Conservation (phyloP, 2,888 invertebrate species). For the Ectropis crepuscularia region DNA sequence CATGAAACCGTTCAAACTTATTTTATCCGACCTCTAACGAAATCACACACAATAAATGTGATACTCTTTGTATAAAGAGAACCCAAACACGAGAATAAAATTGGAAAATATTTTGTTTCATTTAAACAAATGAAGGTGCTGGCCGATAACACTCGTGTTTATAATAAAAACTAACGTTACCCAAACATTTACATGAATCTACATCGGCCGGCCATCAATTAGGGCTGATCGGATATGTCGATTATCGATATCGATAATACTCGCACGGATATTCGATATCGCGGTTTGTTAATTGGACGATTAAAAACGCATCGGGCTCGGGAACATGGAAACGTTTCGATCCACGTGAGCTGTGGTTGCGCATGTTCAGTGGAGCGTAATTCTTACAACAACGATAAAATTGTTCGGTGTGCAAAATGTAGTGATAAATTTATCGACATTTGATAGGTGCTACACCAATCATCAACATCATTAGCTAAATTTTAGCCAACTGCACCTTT, state of each 20-base stretch:
- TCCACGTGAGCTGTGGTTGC: slow-evolving; percentile 21
- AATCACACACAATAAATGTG: too few species aligned
- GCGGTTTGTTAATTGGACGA: slow-evolving; percentile 58
- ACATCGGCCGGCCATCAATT: slow-evolving; percentile 47
- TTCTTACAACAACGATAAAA: too few species aligned
- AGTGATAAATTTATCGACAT: slow-evolving; percentile 7
- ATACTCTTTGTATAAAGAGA: background rate
- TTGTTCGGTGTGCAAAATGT: background rate
- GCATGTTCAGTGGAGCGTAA: slow-evolving; percentile 9
- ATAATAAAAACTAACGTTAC: slow-evolving; percentile 43
- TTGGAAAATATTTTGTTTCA: slow-evolving; percentile 11
- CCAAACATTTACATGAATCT: slow-evolving; percentile 50
- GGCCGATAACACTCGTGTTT: slow-evolving; percentile 23
- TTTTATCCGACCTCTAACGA: too few species aligned
- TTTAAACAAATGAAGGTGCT: slow-evolving; percentile 1
- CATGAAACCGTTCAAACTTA: too few species aligned
- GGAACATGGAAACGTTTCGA: slow-evolving; percentile 29
- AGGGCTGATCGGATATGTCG: slow-evolving; percentile 51
- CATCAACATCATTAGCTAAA: too few species aligned
- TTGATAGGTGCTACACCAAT: slow-evolving; percentile 3
- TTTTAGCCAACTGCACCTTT: too few species aligned
- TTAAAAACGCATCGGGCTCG: slow-evolving; percentile 65
- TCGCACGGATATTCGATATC: slow-evolving; percentile 47
- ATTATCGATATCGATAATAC: slow-evolving; percentile 51
- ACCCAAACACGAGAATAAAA: slow-evolving; percentile 4